A percentile compares a stretch with the other conserved stretches of the same genome.
These are phyloP conservation scores for Carassius gibelio DNA, from an alignment of 2,113 vertebrate species.

Conservation along the genomic window DNA sequence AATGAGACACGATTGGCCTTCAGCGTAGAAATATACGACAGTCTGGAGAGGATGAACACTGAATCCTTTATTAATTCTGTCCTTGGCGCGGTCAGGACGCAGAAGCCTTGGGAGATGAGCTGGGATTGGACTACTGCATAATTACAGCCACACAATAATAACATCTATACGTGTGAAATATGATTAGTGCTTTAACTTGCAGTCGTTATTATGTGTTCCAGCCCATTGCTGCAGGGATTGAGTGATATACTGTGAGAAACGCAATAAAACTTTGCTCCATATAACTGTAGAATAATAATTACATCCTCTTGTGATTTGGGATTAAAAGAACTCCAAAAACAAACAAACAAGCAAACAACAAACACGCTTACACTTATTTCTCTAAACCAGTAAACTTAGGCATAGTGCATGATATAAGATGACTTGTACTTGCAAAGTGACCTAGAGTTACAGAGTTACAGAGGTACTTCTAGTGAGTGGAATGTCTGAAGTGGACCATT, in stretches of 20 bases:
- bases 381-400: background rate
- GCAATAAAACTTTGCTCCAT: background rate
- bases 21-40: slow-evolving; percentile 68
- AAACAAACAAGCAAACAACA: background rate
- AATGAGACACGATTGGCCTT: slow-evolving; percentile 63
- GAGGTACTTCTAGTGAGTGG: too few species aligned
- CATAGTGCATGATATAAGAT: too few species aligned
- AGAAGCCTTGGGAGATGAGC: slow-evolving; percentile 6
- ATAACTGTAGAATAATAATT: background rate
- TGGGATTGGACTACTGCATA: slow-evolving; percentile 2
- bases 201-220: background rate
- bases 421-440: too few species aligned
- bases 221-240: slow-evolving; percentile 8
- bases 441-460: too few species aligned
- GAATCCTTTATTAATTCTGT: slow-evolving; percentile 59
- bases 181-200: background rate
- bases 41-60: slow-evolving; percentile 56
- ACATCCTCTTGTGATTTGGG: background rate
- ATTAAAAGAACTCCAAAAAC: background rate
- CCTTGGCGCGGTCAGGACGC: slow-evolving; percentile 50
- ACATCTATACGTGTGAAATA: slow-evolving; percentile 13
- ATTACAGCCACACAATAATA: slow-evolving; percentile 31
- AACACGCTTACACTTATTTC: background rate
- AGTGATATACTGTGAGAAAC: background rate
- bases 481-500: too few species aligned